phyloP scores from a whole-genome alignment of 2,888 invertebrate genomes.

The Glyphotaelius pellucidus region DNA sequence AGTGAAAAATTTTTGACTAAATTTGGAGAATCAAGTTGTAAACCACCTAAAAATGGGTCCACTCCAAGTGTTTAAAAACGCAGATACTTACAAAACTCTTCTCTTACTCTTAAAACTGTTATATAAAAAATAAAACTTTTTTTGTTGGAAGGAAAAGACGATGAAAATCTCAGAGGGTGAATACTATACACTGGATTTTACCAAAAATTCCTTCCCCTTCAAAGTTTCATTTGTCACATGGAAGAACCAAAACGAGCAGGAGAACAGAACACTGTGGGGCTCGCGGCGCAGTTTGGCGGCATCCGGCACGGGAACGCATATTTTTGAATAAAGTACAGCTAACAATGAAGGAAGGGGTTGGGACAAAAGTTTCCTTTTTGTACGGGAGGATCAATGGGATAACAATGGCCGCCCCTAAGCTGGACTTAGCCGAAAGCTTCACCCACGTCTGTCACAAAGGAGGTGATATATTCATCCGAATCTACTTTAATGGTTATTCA shows the following conservation, averaged over 20 bases:
- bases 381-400: slow-evolving; percentile 25
- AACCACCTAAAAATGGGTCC: not conserved
- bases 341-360: slow-evolving; percentile 43
- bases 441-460: slow-evolving; percentile 44
- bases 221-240: slow-evolving; percentile 27
- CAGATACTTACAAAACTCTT: not conserved
- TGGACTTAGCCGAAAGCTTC: slow-evolving; percentile 47
- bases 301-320: slow-evolving; percentile 17
- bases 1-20: not conserved
- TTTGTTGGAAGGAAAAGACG: not conserved
- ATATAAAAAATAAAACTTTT: not conserved
- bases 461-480: slow-evolving; percentile 48
- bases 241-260: not conserved
- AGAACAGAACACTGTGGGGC: not conserved
- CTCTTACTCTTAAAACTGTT: not conserved
- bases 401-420: slow-evolving; percentile 50
- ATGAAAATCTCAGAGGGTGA: not conserved
- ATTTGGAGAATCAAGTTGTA: not conserved
- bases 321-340: slow-evolving; percentile 51
- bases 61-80: not conserved
- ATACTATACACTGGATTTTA: not conserved
- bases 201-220: not conserved
- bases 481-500: slow-evolving; percentile 50
- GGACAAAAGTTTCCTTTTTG: slow-evolving; percentile 54
- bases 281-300: slow-evolving; percentile 19